Evolutionary conservation across 2,113 vertebrate genomes (phyloP), one percentile per base, ranked within the genome.

Genomic region (Thymallus thymallus): DNA sequence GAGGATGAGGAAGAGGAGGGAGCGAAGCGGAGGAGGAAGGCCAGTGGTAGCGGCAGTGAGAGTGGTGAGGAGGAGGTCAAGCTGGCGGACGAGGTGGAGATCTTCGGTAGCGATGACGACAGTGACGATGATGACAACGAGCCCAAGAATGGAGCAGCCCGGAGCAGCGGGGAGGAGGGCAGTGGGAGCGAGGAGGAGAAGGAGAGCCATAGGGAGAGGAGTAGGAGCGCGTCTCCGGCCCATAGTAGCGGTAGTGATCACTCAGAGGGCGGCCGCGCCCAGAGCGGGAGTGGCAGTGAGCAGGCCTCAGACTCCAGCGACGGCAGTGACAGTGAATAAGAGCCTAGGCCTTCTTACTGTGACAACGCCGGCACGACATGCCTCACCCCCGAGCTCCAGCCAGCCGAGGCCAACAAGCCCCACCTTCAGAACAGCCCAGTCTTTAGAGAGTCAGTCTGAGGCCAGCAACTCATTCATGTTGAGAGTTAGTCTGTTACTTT

Each of bases 101-200:
- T 98, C 92, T 97, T 98, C 0, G 96, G 96, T 29, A 97, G 96
- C 0, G 96, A 96, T 1, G 94, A 95, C 0, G 92, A 93, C 82
- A 94, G 95, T 6, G 93, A 94, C 0, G 93, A 94, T 6, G 93
- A 95, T 0, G 91, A 91, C 0, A 92, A 90, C 0, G 94, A 92
- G 66, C 84, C 81, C 22, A 91, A 91, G 79, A 86, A 84, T 72
- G 72, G 71, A 51, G 16, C 0, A 83, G 82, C 61, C 48, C 70
- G 88, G 55, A 91, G 90, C 88, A 93, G 90, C 2, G 91, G 74
- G 4, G 93, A 89, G 6, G 82, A 74, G 45, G 83, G 76, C 6
- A 89, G 89, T 67, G 88, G 86, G 20, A 91, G 92, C 20, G 92
- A 91, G 0, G 91, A 88, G 1, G 84, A 0, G 90, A 85, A 2